Evolutionary conservation across 1,140 invertebrate species (phyloP).

Genomic region (Bilobella aurantiaca): DNA sequence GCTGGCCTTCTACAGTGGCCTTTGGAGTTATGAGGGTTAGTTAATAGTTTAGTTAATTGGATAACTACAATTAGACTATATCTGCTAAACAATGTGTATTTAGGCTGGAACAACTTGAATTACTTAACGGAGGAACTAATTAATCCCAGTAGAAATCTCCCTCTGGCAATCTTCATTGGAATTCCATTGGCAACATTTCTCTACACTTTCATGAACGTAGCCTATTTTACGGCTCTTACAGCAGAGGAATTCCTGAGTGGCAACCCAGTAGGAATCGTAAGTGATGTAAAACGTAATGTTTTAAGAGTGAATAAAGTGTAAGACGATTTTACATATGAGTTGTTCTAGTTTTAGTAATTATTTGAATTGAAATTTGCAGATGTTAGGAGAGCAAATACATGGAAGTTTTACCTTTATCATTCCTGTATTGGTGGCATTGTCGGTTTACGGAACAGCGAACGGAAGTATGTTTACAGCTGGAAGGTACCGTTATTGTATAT

Average conservation of each 20-base stretch:
- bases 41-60: too few species aligned
- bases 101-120: slow-evolving; percentile 54
- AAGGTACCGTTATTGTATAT: too few species aligned
- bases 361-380: too few species aligned
- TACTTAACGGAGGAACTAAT: slow-evolving; percentile 34
- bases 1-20: slow-evolving; percentile 81
- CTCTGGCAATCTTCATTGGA: slow-evolving; percentile 74
- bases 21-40: slow-evolving; percentile 70
- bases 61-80: too few species aligned
- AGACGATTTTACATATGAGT: too few species aligned
- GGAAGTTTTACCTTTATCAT: slow-evolving; percentile 52
- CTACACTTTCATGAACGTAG: slow-evolving; percentile 83
- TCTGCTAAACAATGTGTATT: too few species aligned
- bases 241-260: slow-evolving; percentile 65
- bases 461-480: slow-evolving; percentile 45
- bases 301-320: too few species aligned
- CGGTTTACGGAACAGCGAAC: slow-evolving; percentile 61
- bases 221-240: slow-evolving; percentile 78
- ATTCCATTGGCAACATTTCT: slow-evolving; percentile 74
- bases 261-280: slow-evolving; percentile 75
- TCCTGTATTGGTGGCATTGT: slow-evolving; percentile 59
- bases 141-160: slow-evolving; percentile 48
- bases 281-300: too few species aligned
- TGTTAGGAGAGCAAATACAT: slow-evolving; percentile 54
- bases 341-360: too few species aligned